Evolutionary conservation across 2,888 invertebrate genomes (phyloP), one percentile per base, ranked within the genome.

Genomic region (Amorpha juglandis): DNA sequence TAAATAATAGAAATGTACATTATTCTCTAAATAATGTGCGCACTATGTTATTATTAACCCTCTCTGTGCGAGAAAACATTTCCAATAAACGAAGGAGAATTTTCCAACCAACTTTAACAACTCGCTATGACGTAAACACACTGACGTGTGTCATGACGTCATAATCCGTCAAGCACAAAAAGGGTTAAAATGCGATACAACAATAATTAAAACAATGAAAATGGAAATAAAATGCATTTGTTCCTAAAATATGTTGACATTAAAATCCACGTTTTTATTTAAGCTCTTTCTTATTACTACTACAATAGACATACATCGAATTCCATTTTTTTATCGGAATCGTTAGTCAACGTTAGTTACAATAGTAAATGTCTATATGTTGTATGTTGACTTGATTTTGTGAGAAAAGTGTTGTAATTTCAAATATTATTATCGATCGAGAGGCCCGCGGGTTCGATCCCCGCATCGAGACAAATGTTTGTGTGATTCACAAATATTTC

Each of bases 241-340:
- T 58, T 58, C 19, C 42, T 55, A 55, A 42, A 58, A 42, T 16
- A 55, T 55, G 38, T 55, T 35, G 55, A 27, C 38, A 55, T 35
- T 55, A 55, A 55, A 55, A 55, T 16, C 58, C 53, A 35, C 14
- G 16, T 58, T 58, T 58, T 58, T 42, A 58, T 42, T 19, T 58
- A 58, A 58, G 58, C 58, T 58, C 58, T 58, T 58, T 58, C 42
- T 58, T 58, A 58, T 58, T 58, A 58, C 16, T 58, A 58, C 38
- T 42, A 58, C 12, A 42, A 55, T 55, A 38, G 19, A 58, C 42
- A 58, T 58, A 38, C 58, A 58, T 14, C 12, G 16, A 38, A 58
- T 42, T 19, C 42, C 58, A 58, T 19, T 12, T 58, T n/a, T 58
- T 42, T 7, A 42, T 42, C 58, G 58, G 58, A 58, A 58, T 55